Conservation (phyloP, 1,140 invertebrate species). For the Tetranychus urticae region DNA sequence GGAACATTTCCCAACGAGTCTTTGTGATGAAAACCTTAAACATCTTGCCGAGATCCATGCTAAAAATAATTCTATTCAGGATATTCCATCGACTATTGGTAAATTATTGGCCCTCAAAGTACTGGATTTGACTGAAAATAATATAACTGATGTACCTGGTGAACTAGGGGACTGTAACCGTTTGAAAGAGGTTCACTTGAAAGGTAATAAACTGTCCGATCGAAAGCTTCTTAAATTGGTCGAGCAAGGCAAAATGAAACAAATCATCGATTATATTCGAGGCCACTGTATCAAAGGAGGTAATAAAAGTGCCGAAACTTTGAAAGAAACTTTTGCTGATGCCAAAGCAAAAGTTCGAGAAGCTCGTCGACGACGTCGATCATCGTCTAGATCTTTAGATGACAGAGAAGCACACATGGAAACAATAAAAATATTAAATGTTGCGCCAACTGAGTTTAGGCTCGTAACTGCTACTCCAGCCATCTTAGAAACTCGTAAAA, state of each 20-base stretch:
- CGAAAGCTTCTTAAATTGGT: conserved; percentile 42
- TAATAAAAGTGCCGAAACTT: not conserved
- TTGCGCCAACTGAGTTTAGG: not conserved
- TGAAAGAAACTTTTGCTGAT: not conserved
- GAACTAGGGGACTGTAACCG: conserved; percentile 37
- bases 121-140: conserved; percentile 41
- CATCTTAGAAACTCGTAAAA: conserved; percentile 18
- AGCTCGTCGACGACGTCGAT: not conserved
- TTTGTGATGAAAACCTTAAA: conserved; percentile 24
- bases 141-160: conserved; percentile 32
- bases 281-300: conserved; percentile 25
- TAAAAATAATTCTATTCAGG: conserved; percentile 36
- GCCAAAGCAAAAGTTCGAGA: not conserved
- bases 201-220: conserved; percentile 43
- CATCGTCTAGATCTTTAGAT: not conserved
- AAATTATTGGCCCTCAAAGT: conserved; percentile 35
- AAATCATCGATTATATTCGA: conserved; percentile 38
- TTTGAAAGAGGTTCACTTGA: conserved; percentile 36
- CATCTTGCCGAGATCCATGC: conserved; percentile 38
- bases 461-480: conserved; percentile 1
- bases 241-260: conserved; percentile 33
- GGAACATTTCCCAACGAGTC: conserved; percentile 30
- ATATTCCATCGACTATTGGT: conserved; percentile 32
- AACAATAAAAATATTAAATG: not conserved
- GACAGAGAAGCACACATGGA: not conserved